phyloP scores from a whole-genome alignment of 2,888 invertebrate species.

The Anodontia alba region DNA sequence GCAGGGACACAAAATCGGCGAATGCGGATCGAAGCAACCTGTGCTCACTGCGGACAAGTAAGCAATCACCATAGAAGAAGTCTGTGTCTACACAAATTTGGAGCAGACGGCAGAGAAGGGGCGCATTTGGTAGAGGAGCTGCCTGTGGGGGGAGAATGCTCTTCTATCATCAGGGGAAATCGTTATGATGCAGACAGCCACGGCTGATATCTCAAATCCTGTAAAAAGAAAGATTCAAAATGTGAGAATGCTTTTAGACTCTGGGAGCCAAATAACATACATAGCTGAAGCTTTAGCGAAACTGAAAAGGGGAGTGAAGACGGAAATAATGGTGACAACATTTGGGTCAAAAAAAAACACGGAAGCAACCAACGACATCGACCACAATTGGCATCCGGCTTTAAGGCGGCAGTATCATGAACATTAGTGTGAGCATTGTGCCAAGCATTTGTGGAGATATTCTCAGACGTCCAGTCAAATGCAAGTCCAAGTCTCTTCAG shows the following conservation, averaged over 20 bases:
- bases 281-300: constrained; percentile 19
- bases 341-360: background rate
- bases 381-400: constrained; percentile 7
- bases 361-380: background rate
- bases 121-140: constrained; percentile 16
- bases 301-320: background rate
- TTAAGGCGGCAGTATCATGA: constrained; percentile 4
- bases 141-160: constrained; percentile 4
- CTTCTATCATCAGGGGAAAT: constrained; percentile 19
- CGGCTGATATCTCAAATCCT: constrained; percentile 9
- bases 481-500: background rate
- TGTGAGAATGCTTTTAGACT: constrained; percentile 20
- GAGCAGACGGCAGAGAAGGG: background rate
- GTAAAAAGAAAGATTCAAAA: background rate
- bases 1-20: constrained; percentile 1
- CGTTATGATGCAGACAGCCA: constrained; percentile 22
- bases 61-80: constrained; percentile 12
- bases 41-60: background rate
- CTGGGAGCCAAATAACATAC: constrained; percentile 14
- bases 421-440: constrained; percentile 5
- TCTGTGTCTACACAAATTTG: constrained; percentile 13
- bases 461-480: constrained; percentile 5
- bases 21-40: constrained; percentile 12
- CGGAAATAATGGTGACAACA: constrained; percentile 2
- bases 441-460: constrained; percentile 8